phyloP scores from a whole-genome alignment of 2,113 vertebrate species.

The Enhydra lutris region DNA sequence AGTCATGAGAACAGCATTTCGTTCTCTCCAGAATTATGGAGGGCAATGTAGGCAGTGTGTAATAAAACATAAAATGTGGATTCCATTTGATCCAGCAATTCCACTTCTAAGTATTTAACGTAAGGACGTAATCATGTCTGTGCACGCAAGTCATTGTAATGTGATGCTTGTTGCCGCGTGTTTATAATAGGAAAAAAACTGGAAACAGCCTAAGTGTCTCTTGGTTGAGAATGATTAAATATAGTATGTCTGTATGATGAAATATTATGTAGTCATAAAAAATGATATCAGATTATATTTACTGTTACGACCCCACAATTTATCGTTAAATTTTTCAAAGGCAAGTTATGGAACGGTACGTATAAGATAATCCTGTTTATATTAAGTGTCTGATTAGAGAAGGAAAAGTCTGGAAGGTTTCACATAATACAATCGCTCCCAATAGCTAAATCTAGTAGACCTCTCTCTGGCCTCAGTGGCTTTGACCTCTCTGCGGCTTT shows the following conservation, averaged over 20 bases:
- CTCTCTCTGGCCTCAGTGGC: slow-evolving; percentile 21
- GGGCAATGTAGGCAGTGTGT: not conserved
- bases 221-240: slow-evolving; percentile 33
- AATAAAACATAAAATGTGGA: not conserved
- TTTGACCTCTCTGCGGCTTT: slow-evolving; percentile 38
- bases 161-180: not conserved
- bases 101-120: slow-evolving; percentile 20
- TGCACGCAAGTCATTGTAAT: not conserved
- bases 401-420: slow-evolving; percentile 30
- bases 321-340: slow-evolving; percentile 34
- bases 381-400: slow-evolving; percentile 44
- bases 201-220: not conserved
- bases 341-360: not conserved
- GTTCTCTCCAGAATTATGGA: not conserved
- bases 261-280: slow-evolving; percentile 46
- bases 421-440: slow-evolving; percentile 25
- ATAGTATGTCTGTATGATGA: not conserved
- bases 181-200: slow-evolving; percentile 10
- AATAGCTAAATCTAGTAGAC: slow-evolving; percentile 25
- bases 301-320: not conserved
- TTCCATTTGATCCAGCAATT: slow-evolving; percentile 8
- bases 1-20: slow-evolving; percentile 10
- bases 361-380: slow-evolving; percentile 24
- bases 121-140: slow-evolving; percentile 6
- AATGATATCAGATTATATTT: not conserved